These are phyloP conservation scores for Nothobranchius kuhntae DNA, from an alignment of 2,113 vertebrate species.

Conservation along the genomic window DNA sequence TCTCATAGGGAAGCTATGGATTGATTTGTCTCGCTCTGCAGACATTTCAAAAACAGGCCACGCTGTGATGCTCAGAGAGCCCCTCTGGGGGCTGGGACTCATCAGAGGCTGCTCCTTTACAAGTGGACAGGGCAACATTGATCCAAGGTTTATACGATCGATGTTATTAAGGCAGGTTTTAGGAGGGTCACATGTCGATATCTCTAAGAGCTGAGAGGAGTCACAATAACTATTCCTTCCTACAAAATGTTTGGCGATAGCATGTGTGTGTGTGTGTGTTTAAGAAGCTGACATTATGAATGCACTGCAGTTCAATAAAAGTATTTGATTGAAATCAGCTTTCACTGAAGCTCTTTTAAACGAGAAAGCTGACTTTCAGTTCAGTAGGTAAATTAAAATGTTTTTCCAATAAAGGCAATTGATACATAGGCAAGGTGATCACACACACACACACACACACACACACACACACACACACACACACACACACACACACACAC, in stretches of 20 bases:
- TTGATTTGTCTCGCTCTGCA: conserved; percentile 52
- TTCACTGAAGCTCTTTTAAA: background rate
- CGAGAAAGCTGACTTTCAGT: too few species aligned
- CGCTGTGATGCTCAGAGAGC: conserved; percentile 40
- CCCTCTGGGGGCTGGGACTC: conserved; percentile 39
- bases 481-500: too few species aligned
- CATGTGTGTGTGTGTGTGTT: background rate
- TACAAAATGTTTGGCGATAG: background rate
- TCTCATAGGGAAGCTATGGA: conserved; percentile 53
- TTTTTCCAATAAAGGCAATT: too few species aligned
- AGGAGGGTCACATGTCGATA: conserved; percentile 58
- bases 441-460: too few species aligned
- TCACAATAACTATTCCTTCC: conserved; percentile 24
- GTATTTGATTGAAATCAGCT: background rate
- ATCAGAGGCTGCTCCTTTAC: conserved; percentile 54
- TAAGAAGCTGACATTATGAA: background rate
- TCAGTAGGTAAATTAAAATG: too few species aligned
- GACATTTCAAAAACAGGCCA: conserved; percentile 58
- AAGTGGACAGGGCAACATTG: conserved; percentile 57
- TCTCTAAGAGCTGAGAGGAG: conserved; percentile 18
- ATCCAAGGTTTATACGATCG: conserved; percentile 66
- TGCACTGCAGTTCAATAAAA: background rate
- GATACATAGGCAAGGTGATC: background rate
- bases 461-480: too few species aligned
- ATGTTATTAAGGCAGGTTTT: conserved; percentile 52